Conservation (phyloP, 2,888 invertebrate genomes). For the Drosophila maculinotata region DNA sequence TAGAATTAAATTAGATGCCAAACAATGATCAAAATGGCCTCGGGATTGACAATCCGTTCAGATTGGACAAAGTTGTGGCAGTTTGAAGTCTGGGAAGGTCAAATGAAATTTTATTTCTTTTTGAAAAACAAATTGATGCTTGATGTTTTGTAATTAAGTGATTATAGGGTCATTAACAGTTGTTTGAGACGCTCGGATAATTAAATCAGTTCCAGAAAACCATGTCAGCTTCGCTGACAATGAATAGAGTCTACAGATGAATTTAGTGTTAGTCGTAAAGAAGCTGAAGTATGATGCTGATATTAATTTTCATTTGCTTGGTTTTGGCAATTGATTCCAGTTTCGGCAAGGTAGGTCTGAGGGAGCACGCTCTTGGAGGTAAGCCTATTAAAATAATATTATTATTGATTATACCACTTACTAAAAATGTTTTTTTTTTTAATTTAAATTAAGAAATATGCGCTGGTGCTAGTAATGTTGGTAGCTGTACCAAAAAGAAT, state of each 20-base stretch:
- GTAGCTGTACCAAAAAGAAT: not conserved
- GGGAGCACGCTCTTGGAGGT: not conserved
- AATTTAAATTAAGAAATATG: not conserved
- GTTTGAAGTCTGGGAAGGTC: no score
- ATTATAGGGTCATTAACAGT: no score
- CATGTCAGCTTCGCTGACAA: not conserved
- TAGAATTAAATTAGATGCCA: no score
- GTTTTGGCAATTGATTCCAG: not conserved
- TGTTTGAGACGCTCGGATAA: constrained; percentile 1
- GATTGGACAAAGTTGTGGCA: no score
- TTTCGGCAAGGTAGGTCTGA: no score
- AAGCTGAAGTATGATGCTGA: constrained; percentile 3
- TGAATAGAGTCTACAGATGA: not conserved
- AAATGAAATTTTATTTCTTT: no score
- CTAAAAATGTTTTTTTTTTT: no score
- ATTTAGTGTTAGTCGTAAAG: not conserved
- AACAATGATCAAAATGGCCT: no score
- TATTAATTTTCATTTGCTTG: not conserved
- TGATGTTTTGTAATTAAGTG: no score
- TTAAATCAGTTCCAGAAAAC: not conserved
- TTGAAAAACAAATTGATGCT: no score
- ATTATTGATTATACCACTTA: not conserved
- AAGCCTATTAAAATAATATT: not conserved
- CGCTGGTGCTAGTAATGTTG: not conserved
- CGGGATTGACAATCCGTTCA: no score